A percentile compares a stretch with the other conserved stretches of the same genome.
Conservation (phyloP, 2,888 invertebrate species). For the Chouioia cunea region DNA sequence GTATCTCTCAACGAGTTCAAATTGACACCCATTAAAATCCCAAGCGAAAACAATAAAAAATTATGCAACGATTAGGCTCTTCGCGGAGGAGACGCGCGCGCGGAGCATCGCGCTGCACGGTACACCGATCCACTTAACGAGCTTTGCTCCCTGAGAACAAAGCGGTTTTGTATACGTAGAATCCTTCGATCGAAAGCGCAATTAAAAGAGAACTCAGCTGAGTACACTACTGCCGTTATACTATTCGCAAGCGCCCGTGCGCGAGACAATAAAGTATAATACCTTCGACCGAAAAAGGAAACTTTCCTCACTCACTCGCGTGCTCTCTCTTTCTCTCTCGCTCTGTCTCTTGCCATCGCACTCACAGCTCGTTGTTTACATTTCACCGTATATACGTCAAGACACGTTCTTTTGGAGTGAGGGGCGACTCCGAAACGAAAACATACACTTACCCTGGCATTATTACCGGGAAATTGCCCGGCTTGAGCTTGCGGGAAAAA, state of each 20-base stretch:
- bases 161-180: neutral
- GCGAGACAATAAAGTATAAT: too few relatives aligned
- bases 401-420: constrained; percentile 6
- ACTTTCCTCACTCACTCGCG: too few relatives aligned
- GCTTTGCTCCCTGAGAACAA: constrained; percentile 13
- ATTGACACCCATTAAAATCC: constrained; percentile 22
- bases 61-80: constrained; percentile 36
- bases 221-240: neutral
- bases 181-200: neutral
- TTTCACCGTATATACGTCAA: constrained; percentile 32
- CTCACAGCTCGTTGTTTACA: constrained; percentile 35
- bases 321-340: too few relatives aligned
- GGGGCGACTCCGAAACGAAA: neutral
- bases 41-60: constrained; percentile 36
- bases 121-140: constrained; percentile 23
- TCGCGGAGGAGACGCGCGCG: neutral
- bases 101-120: neutral
- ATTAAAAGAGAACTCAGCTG: neutral
- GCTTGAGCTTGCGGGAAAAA: too few relatives aligned
- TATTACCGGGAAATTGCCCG: constrained; percentile 37
- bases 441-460: constrained; percentile 51
- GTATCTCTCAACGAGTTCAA: constrained; percentile 12
- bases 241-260: too few relatives aligned
- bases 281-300: too few relatives aligned
- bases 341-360: neutral